Conservation (phyloP, 2,113 vertebrate genomes). For the Scolopax mira region DNA sequence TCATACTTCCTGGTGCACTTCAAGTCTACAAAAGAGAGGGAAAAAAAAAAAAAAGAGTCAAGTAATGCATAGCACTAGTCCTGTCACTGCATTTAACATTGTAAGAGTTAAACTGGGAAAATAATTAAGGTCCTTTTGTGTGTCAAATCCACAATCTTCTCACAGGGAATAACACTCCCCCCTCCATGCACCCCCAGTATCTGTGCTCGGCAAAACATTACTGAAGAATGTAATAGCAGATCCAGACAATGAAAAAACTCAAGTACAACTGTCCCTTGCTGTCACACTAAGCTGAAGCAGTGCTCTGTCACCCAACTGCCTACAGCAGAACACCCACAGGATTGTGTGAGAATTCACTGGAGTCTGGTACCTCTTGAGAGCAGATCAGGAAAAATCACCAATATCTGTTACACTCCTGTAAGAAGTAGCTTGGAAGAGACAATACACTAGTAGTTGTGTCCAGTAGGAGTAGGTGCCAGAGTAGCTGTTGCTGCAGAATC, state of each 20-base stretch:
- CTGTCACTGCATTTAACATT: neutral
- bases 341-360: neutral
- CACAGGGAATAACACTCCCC: neutral
- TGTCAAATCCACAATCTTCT: neutral
- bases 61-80: neutral
- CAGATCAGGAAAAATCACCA: neutral
- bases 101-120: neutral
- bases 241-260: neutral
- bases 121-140: neutral
- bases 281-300: neutral
- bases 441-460: neutral
- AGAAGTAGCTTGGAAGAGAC: neutral
- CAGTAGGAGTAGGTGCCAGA: neutral
- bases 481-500: neutral
- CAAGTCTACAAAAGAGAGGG: slow-evolving; percentile 10
- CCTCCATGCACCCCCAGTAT: neutral
- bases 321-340: neutral
- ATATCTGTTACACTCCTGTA: neutral
- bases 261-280: neutral
- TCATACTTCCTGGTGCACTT: neutral
- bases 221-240: neutral
- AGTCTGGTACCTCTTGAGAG: neutral
- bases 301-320: neutral
- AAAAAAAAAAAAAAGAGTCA: neutral
- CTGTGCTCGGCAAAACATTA: neutral